Base-by-base conservation (phyloP, 2,113 vertebrate species). In the Istiophorus platypterus region DNA sequence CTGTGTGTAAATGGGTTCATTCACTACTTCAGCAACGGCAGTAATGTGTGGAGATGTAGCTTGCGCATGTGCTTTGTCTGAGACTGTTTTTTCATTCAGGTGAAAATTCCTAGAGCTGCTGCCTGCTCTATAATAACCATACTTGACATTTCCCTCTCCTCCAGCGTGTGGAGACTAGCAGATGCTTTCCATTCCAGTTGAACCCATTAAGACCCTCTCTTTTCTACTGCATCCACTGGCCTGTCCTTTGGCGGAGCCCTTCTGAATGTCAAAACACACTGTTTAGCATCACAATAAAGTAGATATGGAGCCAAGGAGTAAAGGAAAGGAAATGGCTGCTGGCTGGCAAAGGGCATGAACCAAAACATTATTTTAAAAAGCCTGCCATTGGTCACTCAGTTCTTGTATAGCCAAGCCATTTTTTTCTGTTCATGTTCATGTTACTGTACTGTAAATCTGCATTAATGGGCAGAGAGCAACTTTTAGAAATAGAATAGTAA, bases 141-240 rank as follows among this genome's bases (percentile, higher is more conserved):
- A 90, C 85, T 93, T 94, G 92, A 92, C 92, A 92, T 94, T 93
- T 91, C 57, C 85, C 85, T 89, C 81, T 87, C 84, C 90, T 85
- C 66, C 86, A 92, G 91, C 89, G 85, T 92, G 85, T 88, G 84
- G 86, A 91, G 90, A 91, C 87, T 87, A 89, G 88, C 81, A 89
- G 81, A 92, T 92, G 88, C 89, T 90, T 93, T 91, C 83, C 80
- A 92, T 92, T 93, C 89, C 90, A 91, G 91, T 88, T 91, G 90
- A 85, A 90, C 84, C 89, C 85, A 91, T 89, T 91, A 84, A 80
- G 81, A 82, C 76, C 79, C 88, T 89, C 81, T 86, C 78, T 88
- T 78, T 81, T 82, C 72, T 74, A 61, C 81, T 86, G 59, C 74
- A 78, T 88, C 84, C 86, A 84, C 75, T 78, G 74, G 76, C 80